Evolutionary conservation across 2,113 vertebrate genomes (phyloP), one percentile per base, ranked within the genome.

Genomic region (Sylvia atricapilla): DNA sequence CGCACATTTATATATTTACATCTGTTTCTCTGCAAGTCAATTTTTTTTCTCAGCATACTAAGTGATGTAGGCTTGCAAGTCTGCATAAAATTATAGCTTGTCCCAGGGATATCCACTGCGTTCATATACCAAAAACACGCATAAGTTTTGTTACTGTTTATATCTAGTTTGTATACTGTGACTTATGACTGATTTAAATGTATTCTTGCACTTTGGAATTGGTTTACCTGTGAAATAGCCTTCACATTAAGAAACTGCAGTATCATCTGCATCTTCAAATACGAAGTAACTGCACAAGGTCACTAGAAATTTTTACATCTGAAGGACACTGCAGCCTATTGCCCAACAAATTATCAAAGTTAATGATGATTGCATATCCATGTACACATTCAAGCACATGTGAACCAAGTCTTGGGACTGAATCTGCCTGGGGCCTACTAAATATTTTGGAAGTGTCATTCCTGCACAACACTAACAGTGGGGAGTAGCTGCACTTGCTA

Each of bases 221-320:
- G 69, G 82, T 83, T 70, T 63, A 73, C 62, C 39, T 69, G 39
- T 7, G 46, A 89, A 84, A 70, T 2, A 89, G 56, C 44, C 49
- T 67, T 87, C 82, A 69, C 12, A 9, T 43, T 87, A 73, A 39
- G 53, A 90, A 84, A 60, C 76, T 92, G 59, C 50, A 74, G 56
- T 70, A 79, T 64, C 77, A 81, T 52, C 83, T 81, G 37, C 78
- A 84, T 83, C 73, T 96, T 92, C 78, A 96, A 73, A 82, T 67
- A 75, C 1, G 64, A 56, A 76, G 10, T 64, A 62, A 60, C 68
- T 90, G 68, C 67, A 93, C 13, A 55, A 84, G 93, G 76, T 70
- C 81, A 76, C 18, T 37, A 50, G 8, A 55, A 62, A 39, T 91
- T 93, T 95, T 90, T 86, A 82, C 66, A 87, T 73, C 60, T 93